Base-by-base conservation (phyloP, 53 echinoderm and acorn worm species). In the Crossaster papposus region DNA sequence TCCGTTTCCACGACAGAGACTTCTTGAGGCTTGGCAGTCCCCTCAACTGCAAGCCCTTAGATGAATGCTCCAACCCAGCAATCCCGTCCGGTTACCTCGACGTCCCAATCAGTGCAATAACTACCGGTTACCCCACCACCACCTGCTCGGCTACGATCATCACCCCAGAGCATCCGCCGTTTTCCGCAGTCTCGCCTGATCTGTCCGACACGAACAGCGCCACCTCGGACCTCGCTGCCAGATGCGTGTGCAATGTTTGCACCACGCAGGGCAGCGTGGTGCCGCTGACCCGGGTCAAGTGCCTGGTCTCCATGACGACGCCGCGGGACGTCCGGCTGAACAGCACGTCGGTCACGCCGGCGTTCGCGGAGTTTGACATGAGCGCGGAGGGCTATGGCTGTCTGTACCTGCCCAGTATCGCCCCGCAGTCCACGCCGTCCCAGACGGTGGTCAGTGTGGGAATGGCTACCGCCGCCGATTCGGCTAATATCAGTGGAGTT, bases 311-410 rank as follows among this genome's bases (percentile, higher is more conserved):
- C 33, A 97, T 97, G 97, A 97, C 97, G 22, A 97, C 97, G 18
- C 95, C 97, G 0, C 85, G 95, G 30, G 97, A 97, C 81, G 94
- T 95, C 3, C 86, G 97, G 64, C 89, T 97, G 51, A 82, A 92
- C 31, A 90, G 93, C 75, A 89, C 93, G 23, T 95, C 95, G 65
- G 94, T 95, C 64, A 92, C 95, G 32, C 97, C 97, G 20, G 94
- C 95, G 2, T 97, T 97, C 64, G 94, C 95, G 31, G 97, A 97
- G 91, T 97, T 97, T 93, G 97, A 97, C 87, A 97, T 97, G 97
- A 97, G 92, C 36, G 91, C 94, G 4, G 95, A 97, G 70, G 97
- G 97, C 22, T 97, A 89, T 80, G 97, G 97, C 15, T 97, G 97
- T 75, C 87, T 97, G 78, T 97, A 94, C 88, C 80, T 97, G 64